Base-by-base conservation (phyloP, 2,888 invertebrate genomes). In the Mesoligia furuncula region DNA sequence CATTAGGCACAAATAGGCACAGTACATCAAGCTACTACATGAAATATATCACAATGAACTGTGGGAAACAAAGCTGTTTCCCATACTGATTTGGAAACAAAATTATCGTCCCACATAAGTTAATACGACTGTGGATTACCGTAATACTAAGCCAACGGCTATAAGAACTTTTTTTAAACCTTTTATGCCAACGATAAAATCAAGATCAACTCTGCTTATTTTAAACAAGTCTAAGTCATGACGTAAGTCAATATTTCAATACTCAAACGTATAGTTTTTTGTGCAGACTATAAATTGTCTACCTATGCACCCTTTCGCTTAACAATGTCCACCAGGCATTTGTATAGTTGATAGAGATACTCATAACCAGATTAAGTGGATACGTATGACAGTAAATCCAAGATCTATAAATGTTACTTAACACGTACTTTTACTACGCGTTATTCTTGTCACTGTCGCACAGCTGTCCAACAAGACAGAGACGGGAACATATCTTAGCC, bases 71-170 rank as follows among this genome's bases (percentile, higher is more conserved):
- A 69, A 66, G 31, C 24, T 45, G 36, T 72, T 80, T 83, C 66
- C 39, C 82, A 73, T 79, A 80, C 48, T 11, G 62, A 75, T 73
- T 73, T 70, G 2, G 76, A 51, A 84, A 84, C 64, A 27, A 66
- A 70, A 70, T 76, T 54, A 57, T 64, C 67, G 45, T 80, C 64
- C 27, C 61, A 73, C 73, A 73, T 24, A n/a, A 59, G 6, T 62
- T 61, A 72, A 54, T 69, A 69, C 42, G n/a, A 48, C 17, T 65
- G 68, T 69, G 61, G 42, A 69, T 68, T 72, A 82, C 11, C 39
- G 5, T 61, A 9, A 54, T 54, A 80, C 57, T 51, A 57, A 57
- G 39, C 20, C 39, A 45, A 45, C 27, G 27, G 54, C 59, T 61
- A 13, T 11, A 17, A 79, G 0, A 66, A 65, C 1, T 0, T n/a